Base-by-base conservation (phyloP, 2,888 invertebrate genomes). In the Morpho achilles region DNA sequence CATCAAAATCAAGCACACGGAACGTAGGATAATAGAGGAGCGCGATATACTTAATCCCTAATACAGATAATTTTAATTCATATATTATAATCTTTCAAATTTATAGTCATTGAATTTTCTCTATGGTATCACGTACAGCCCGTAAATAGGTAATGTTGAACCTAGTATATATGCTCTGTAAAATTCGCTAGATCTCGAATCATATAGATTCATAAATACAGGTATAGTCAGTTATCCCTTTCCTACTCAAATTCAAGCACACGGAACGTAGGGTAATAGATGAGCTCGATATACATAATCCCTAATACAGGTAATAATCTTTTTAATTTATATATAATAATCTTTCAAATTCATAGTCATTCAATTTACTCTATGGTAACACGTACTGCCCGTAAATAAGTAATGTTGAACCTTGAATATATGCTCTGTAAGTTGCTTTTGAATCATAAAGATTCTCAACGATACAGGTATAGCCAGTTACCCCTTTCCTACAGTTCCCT, bases 1-100 rank as follows among this genome's bases (percentile, higher is more conserved):
- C 87, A 58, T 89, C 87, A 52, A 82, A 84, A 65, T 87, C 79
- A 48, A 89, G 74, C 56, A 90, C 79, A 69, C 77, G 74, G 74
- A 87, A 87, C 7, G 85, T 83, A 61, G 78, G 69, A 72, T 42
- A 71, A 68, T 23, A 43, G 70, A 68, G 44, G 40, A 74, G 76
- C 74, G 75, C 76, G 60, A 54, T 44, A 54, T 50, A 50, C 41
- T 3, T 32, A 32, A 32, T 54, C 23, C 41, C 22, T 54, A 47
- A 53, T 47, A 41, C 41, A 54, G 41, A 54, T 23, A 54, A 54
- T 8, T 7, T 7, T 40, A 50, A 45, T 22, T 16, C 16, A 46
- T 46, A 32, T 3, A 43, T 43, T 23, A 23, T 32, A 32, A 32
- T 32, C 32, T 32, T 32, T 32, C 5, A 5, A 32, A 32, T 32